phyloP scores from a whole-genome alignment of 2,888 invertebrate genomes.

The Drosophila testacea region DNA sequence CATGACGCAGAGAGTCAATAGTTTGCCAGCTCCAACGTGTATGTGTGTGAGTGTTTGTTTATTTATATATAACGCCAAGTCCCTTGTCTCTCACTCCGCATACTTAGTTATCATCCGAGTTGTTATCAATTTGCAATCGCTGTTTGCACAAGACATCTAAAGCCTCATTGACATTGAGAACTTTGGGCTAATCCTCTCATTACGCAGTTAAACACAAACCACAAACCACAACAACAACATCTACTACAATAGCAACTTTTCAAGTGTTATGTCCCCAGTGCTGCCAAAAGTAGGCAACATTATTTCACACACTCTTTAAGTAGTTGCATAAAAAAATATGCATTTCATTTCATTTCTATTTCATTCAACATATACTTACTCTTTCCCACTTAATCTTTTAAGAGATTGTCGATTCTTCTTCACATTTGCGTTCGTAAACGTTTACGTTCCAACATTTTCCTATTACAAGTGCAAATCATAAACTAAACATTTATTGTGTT shows the following conservation, averaged over 20 bases:
- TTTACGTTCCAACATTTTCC: neutral
- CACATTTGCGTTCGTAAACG: neutral
- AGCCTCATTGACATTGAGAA: slow-evolving; percentile 15
- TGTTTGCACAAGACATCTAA: slow-evolving; percentile 17
- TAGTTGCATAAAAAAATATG: neutral
- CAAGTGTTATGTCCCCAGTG: neutral
- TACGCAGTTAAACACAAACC: slow-evolving; percentile 17
- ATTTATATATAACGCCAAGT: slow-evolving; percentile 12
- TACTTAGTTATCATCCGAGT: slow-evolving; percentile 6
- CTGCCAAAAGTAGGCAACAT: slow-evolving; percentile 24
- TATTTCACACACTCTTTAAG: neutral
- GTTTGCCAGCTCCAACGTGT: neutral
- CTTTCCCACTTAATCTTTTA: neutral
- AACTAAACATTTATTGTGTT: neutral
- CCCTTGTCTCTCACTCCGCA: neutral
- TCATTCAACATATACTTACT: neutral
- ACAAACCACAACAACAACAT: neutral
- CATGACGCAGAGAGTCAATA: no score
- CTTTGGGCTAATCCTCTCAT: slow-evolving; percentile 34
- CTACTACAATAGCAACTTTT: neutral
- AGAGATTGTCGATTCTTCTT: neutral
- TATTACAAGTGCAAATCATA: neutral
- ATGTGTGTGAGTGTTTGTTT: neutral
- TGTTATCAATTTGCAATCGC: slow-evolving; percentile 30
- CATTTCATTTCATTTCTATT: neutral